Conservation (phyloP, 2,888 invertebrate genomes). For the Synergus itoensis region DNA sequence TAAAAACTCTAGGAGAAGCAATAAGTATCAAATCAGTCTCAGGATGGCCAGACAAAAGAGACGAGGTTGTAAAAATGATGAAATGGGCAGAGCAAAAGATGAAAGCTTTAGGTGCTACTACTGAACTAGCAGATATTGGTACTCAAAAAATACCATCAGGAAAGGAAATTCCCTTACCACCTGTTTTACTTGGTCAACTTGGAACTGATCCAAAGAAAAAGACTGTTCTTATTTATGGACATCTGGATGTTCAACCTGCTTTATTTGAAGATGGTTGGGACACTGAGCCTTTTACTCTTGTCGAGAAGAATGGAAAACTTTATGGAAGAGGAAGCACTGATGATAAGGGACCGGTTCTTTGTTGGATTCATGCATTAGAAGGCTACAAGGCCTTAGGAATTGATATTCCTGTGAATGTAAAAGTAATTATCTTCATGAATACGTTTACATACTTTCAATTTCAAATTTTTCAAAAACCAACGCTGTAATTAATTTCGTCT, state of each 20-base stretch:
- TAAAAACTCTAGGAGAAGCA: constrained; percentile 88
- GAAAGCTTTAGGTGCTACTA: constrained; percentile 84
- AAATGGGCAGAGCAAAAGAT: constrained; percentile 88
- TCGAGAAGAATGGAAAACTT: constrained; percentile 92
- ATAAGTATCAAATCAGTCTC: constrained; percentile 98
- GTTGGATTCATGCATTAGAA: constrained; percentile 97
- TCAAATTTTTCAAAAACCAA: too few species aligned
- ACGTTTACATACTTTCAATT: constrained; percentile 11
- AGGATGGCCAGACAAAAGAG: constrained; percentile 89
- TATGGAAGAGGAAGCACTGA: constrained; percentile 96
- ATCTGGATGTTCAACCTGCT: constrained; percentile 99
- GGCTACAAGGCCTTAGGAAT: constrained; percentile 87
- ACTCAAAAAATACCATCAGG: constrained; percentile 87
- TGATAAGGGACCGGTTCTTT: constrained; percentile 96
- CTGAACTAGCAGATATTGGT: constrained; percentile 88
- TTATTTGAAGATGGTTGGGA: constrained; percentile 96
- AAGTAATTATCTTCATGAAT: constrained; percentile 71
- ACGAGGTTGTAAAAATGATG: constrained; percentile 91
- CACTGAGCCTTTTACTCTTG: constrained; percentile 94
- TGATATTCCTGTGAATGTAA: constrained; percentile 87
- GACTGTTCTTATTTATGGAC: constrained; percentile 97
- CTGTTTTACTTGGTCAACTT: constrained; percentile 88
- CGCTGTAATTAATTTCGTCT: neutral
- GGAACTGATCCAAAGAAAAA: constrained; percentile 91
- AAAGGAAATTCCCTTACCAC: constrained; percentile 87